These are phyloP conservation scores for Spondyliosoma cantharus DNA, from an alignment of 2,797 vertebrate species.

Conservation along the genomic window DNA sequence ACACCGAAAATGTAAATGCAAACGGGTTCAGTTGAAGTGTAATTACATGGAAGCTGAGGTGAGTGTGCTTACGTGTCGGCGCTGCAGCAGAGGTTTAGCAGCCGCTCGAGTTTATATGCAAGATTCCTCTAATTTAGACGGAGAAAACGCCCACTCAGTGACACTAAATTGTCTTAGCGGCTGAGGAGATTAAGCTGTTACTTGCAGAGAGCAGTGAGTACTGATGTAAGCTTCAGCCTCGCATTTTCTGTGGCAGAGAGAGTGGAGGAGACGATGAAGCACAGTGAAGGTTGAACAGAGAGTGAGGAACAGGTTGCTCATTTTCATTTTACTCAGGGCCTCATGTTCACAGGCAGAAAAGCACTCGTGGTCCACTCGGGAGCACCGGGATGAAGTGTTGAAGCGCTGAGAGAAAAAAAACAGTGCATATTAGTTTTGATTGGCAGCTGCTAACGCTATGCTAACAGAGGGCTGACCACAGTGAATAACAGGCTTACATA, in stretches of 20 bases:
- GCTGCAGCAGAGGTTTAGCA: background rate
- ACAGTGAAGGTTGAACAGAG: background rate
- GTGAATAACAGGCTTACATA: no score
- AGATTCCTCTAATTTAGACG: conserved; percentile 18
- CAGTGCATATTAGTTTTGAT: no score
- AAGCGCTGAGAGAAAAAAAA: no score
- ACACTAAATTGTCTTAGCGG: conserved; percentile 1
- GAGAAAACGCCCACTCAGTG: conserved; percentile 16
- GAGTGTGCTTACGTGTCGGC: background rate
- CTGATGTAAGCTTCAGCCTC: conserved; percentile 4
- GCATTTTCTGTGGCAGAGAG: background rate
- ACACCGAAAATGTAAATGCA: conserved; percentile 17
- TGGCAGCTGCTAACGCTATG: no score
- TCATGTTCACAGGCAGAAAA: no score
- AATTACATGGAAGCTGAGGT: conserved; percentile 22
- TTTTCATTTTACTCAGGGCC: no score
- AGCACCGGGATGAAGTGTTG: no score
- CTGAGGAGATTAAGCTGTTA: conserved; percentile 5
- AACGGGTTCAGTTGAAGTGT: conserved; percentile 12
- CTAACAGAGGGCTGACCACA: no score
- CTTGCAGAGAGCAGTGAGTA: background rate
- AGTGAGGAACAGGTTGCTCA: background rate
- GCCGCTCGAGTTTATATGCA: background rate
- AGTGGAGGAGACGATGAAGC: background rate
- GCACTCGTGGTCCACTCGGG: no score